Evolutionary conservation across 2,113 vertebrate species (phyloP).

Genomic region (Condylura cristata): DNA sequence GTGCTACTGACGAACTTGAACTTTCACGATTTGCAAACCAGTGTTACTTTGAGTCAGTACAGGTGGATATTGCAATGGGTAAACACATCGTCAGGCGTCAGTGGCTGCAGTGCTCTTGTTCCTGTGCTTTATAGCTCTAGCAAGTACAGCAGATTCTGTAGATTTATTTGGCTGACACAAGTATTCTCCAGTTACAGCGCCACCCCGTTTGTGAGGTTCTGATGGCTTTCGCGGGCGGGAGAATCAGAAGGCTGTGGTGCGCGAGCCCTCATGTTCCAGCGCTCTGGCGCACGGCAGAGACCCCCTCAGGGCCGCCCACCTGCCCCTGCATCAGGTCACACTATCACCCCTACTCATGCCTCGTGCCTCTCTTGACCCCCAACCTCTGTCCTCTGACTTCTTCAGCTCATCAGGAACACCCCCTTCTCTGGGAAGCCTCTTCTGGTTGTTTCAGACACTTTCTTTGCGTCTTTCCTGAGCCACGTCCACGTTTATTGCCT

Average conservation of each 20-base stretch:
- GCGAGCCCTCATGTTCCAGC: not conserved
- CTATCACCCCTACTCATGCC: not conserved
- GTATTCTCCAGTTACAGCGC: not conserved
- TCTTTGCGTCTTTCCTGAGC: not conserved
- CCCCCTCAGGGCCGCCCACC: fast-evolving
- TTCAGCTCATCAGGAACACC: not conserved
- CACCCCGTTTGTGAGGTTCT: not conserved
- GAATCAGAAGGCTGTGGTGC: not conserved
- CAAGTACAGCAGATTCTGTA: not conserved
- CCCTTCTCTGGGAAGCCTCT: not conserved
- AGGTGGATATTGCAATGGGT: not conserved
- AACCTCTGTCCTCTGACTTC: not conserved
- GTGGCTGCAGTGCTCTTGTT: not conserved
- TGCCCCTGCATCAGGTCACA: not conserved
- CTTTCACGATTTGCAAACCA: not conserved
- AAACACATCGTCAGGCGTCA: not conserved
- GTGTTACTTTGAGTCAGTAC: not conserved
- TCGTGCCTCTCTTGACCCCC: not conserved
- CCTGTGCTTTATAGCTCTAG: not conserved
- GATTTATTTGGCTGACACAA: not conserved
- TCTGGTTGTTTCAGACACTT: not conserved
- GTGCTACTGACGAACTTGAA: not conserved
- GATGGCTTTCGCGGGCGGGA: not conserved
- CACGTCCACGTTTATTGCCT: not conserved
- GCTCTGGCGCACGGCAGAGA: not conserved